Conservation (phyloP, 2,888 invertebrate species). For the Anthophora plumipes region DNA sequence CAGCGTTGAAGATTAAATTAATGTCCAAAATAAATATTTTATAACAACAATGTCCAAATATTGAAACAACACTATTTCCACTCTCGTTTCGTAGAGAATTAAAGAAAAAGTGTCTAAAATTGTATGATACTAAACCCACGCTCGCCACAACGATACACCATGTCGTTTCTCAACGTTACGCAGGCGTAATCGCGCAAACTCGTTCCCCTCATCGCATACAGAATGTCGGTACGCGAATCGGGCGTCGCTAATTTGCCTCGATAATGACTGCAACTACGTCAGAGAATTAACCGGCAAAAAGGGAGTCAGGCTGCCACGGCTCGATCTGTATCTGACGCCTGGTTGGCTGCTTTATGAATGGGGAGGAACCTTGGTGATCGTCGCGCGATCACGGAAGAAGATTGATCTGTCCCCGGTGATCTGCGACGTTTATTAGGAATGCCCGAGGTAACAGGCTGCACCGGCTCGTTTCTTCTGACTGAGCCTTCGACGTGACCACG, state of each 20-base stretch:
- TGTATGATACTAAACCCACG: constrained; percentile 41
- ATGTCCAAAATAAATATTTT: background rate
- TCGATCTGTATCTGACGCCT: constrained; percentile 60
- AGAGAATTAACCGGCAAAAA: constrained; percentile 58
- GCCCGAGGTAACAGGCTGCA: constrained; percentile 51
- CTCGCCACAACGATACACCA: background rate
- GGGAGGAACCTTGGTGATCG: constrained; percentile 60
- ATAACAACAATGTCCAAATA: background rate
- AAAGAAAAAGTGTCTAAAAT: background rate
- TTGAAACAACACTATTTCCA: background rate
- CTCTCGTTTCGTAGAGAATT: background rate
- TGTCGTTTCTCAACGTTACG: constrained; percentile 57
- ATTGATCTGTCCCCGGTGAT: constrained; percentile 68
- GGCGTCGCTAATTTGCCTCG: constrained; percentile 69
- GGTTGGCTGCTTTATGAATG: constrained; percentile 63
- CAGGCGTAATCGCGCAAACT: constrained; percentile 63
- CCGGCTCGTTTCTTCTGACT: constrained; percentile 28
- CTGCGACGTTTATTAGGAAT: constrained; percentile 65
- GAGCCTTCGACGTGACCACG: constrained; percentile 5
- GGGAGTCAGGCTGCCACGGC: constrained; percentile 8
- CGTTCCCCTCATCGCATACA: constrained; percentile 50
- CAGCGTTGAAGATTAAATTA: no score
- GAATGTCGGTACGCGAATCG: constrained; percentile 63
- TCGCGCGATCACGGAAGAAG: constrained; percentile 63
- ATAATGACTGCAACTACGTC: constrained; percentile 63